Percentiles rank a stretch among this genome's conserved stretches.
Conservation (phyloP, 1,140 invertebrate species). For the Metopolophium dirhodum region DNA sequence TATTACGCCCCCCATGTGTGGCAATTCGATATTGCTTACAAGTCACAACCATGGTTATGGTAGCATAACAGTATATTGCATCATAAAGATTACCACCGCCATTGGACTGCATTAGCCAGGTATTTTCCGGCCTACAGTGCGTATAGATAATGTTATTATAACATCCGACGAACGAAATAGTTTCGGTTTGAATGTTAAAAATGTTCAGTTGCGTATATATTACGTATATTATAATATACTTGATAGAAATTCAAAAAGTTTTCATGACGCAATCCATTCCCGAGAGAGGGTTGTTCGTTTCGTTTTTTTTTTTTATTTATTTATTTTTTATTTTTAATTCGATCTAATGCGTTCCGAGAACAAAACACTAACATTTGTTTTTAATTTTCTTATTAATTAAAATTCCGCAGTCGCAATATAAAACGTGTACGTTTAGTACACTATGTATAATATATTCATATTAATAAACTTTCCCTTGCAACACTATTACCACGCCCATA, state of each 20-base stretch:
- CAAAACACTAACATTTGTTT: background rate
- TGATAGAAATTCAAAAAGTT: background rate
- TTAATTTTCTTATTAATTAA: slow-evolving; percentile 20
- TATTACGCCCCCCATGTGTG: no score
- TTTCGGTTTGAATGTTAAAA: background rate
- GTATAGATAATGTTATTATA: background rate
- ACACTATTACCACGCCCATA: slow-evolving; percentile 4
- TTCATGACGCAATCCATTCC: background rate
- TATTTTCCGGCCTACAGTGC: background rate
- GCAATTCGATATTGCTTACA: background rate
- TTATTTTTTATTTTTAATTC: background rate
- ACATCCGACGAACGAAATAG: background rate
- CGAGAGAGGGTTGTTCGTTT: background rate
- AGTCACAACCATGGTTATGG: background rate
- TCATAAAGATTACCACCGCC: background rate
- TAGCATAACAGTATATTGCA: no score
- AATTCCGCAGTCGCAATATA: background rate
- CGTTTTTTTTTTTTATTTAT: background rate
- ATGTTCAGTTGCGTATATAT: background rate
- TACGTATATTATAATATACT: background rate
- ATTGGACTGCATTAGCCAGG: background rate
- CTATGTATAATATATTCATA: slow-evolving; percentile 2
- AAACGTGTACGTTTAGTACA: background rate
- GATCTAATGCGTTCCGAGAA: background rate
- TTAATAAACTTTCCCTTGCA: background rate